Evolutionary conservation across 2,113 vertebrate species (phyloP), one percentile per base, ranked within the genome.

Genomic region (Syngnathus typhle): DNA sequence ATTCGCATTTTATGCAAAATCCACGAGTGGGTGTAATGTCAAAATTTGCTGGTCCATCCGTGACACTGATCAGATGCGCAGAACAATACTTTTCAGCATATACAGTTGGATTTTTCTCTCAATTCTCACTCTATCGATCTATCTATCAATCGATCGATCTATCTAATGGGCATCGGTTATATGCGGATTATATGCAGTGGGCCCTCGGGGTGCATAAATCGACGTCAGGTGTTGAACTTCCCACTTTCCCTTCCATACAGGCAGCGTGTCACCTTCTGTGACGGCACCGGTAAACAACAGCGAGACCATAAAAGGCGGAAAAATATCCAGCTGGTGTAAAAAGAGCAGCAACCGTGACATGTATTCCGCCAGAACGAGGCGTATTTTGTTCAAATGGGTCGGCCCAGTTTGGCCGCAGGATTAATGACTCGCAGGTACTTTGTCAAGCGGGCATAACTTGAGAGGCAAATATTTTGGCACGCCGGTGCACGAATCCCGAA

Each of bases 381-480:
- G 59, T 41, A 61, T n/a, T 62, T 41, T 41, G 59, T 41, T 23
- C 23, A 62, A 62, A 23, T 62, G n/a, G 21, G 21, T 62, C 41
- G 13, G n/a, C 23, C 23, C 6, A 32, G 39, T 62, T 36, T 64
- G 51, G 0, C 18, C 41, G 19, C n/a, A 39, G 1, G 58, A 46
- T 37, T 59, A 38, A 61, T 36, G 23, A 51, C 63, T 52, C 46
- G 39, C 39, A 19, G 1, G 10, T 37, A 49, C 16, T 10, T 41
- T 23, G 27, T 61, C 43, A 64, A 44, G 4, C 51, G 11, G 8
- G 16, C 1, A n/a, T 41, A 19, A 49, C 10, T 1, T 19, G 1
- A 38, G 49, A 12, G 44, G 9, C 18, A 3, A 64, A 55, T 19
- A 60, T 47, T 67, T 60, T 39, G 11, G 46, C 47, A 32, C 15